Evolutionary conservation across 2,888 invertebrate species (phyloP).

Genomic region (Eucera pruinosa): DNA sequence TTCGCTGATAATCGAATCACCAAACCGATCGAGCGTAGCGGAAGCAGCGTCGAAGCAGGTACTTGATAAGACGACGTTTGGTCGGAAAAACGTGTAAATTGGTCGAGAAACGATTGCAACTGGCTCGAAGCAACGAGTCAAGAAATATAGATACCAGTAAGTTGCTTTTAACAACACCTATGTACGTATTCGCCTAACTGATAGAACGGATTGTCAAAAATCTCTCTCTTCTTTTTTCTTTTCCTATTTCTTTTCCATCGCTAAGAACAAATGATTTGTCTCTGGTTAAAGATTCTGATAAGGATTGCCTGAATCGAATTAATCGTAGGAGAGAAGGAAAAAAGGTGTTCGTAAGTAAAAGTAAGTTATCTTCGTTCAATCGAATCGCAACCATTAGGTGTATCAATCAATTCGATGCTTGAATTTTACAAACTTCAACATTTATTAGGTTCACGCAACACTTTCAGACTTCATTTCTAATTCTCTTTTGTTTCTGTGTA

Average conservation of each 20-base stretch:
- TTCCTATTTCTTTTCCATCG: too few relatives aligned
- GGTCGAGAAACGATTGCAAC: constrained; percentile 74
- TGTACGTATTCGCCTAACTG: constrained; percentile 44
- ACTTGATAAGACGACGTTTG: constrained; percentile 60
- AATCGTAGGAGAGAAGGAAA: constrained; percentile 42
- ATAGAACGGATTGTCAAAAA: constrained; percentile 67
- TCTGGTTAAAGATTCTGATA: constrained; percentile 1
- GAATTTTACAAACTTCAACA: too few relatives aligned
- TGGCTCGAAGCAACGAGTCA: constrained; percentile 63
- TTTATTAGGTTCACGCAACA: too few relatives aligned
- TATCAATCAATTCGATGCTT: too few relatives aligned
- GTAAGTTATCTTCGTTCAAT: constrained; percentile 12
- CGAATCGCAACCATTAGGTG: constrained; percentile 6
- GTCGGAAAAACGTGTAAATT: constrained; percentile 74
- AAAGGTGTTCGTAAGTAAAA: neutral
- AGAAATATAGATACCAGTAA: constrained; percentile 45
- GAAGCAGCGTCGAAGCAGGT: constrained; percentile 67
- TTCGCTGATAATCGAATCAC: constrained; percentile 12
- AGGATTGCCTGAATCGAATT: constrained; percentile 36
- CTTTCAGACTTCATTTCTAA: too few relatives aligned
- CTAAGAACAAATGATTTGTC: constrained; percentile 49
- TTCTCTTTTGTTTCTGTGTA: too few relatives aligned
- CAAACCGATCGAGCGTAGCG: constrained; percentile 24
- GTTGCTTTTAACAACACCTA: constrained; percentile 29
- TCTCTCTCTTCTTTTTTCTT: constrained; percentile 6